Conservation (phyloP, 2,797 vertebrate genomes). For the Chaunax sp. region DNA sequence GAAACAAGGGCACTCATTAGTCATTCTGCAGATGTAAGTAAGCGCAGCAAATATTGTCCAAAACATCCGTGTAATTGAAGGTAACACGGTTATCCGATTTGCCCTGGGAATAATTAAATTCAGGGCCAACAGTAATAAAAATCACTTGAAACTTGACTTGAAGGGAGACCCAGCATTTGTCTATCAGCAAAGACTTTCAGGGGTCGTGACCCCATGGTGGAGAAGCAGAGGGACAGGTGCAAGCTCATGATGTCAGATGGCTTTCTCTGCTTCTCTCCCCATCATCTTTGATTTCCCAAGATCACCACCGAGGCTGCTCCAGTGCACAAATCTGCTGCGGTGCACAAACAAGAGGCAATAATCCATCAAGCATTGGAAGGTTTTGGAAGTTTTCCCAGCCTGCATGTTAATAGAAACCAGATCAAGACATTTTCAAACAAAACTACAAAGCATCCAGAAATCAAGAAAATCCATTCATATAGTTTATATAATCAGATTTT, state of each 20-base stretch:
- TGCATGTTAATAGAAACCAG: background rate
- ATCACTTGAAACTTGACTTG: conserved; percentile 60
- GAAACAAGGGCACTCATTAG: conserved; percentile 38
- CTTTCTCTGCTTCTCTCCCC: conserved; percentile 54
- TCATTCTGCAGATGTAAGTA: conserved; percentile 43
- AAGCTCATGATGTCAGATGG: conserved; percentile 75
- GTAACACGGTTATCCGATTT: conserved; percentile 61
- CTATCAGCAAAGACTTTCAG: conserved; percentile 78
- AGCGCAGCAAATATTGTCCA: conserved; percentile 52
- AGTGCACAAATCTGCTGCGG: background rate
- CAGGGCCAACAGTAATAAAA: conserved; percentile 67
- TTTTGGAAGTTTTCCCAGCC: background rate
- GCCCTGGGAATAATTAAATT: conserved; percentile 67
- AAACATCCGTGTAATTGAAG: conserved; percentile 65
- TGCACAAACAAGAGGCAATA: conserved; percentile 1
- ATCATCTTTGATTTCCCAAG: conserved; percentile 66
- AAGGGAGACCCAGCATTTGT: conserved; percentile 72
- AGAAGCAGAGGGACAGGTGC: conserved; percentile 82
- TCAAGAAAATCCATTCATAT: background rate
- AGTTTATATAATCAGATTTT: background rate
- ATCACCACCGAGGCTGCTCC: conserved; percentile 15
- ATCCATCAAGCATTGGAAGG: background rate
- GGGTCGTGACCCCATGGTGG: conserved; percentile 66
- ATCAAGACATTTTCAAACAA: background rate
- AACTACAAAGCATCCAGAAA: background rate